phyloP scores from a whole-genome alignment of 2,888 invertebrate species.

The Rhogogaster chlorosoma region DNA sequence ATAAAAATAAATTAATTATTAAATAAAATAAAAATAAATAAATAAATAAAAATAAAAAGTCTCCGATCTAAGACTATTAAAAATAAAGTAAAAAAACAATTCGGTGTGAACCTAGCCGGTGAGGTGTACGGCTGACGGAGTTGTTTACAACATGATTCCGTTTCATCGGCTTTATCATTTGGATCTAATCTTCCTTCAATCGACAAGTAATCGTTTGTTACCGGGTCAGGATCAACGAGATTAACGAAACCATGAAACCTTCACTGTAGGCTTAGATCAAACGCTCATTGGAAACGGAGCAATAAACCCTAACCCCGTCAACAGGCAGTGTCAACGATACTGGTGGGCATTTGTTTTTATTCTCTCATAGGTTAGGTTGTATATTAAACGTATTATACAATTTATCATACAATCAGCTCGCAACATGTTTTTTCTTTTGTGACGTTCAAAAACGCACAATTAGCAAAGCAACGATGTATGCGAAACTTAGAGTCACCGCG shows the following conservation, averaged over 20 bases:
- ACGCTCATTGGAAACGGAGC: neutral
- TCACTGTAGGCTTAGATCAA: no score
- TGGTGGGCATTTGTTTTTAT: neutral
- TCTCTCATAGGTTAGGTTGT: constrained; percentile 5
- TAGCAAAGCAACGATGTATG: no score
- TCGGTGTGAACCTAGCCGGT: no score
- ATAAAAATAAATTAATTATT: no score
- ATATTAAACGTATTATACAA: neutral
- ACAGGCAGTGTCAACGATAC: neutral
- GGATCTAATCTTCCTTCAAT: neutral
- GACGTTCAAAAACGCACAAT: no score
- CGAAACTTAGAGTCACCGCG: no score
- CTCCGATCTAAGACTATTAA: no score
- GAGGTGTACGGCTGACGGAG: neutral
- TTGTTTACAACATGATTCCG: constrained; percentile 2
- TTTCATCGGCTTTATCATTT: neutral
- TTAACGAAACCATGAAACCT: neutral
- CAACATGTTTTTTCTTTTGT: neutral
- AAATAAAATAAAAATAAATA: no score
- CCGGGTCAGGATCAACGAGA: neutral
- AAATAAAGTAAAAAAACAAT: no score
- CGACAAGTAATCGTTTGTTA: neutral
- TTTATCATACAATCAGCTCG: neutral
- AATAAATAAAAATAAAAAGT: no score
- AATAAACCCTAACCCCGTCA: constrained; percentile 11